Percentiles rank a stretch among this genome's conserved stretches.
Evolutionary conservation across 2,888 invertebrate genomes (phyloP).

Genomic region (Erebia ligea): DNA sequence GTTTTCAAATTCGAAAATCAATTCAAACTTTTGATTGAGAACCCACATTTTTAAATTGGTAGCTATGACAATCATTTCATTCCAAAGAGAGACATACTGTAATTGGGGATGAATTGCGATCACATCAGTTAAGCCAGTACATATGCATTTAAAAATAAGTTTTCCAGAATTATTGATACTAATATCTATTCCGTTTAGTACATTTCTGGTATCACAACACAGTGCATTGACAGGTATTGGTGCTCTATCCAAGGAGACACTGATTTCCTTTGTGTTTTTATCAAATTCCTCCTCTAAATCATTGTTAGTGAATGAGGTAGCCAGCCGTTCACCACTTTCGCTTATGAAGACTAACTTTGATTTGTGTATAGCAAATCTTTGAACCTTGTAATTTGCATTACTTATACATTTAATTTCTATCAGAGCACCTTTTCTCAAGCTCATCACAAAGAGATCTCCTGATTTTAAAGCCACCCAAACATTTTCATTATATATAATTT

Average conservation of each 20-base stretch:
- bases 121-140: conserved; percentile 57
- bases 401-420: conserved; percentile 50
- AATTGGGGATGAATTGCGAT: conserved; percentile 47
- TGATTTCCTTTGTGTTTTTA: conserved; percentile 48
- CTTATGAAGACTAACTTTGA: conserved; percentile 57
- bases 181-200: conserved; percentile 53
- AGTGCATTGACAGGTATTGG: conserved; percentile 33
- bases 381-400: conserved; percentile 58
- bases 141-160: conserved; percentile 54
- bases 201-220: conserved; percentile 18
- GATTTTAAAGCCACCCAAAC: conserved; percentile 65
- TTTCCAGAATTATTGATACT: conserved; percentile 51
- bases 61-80: conserved; percentile 53
- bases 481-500: conserved; percentile 53
- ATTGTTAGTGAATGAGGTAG: conserved; percentile 47
- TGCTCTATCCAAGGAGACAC: conserved; percentile 54
- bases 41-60: conserved; percentile 62
- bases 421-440: conserved; percentile 51
- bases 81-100: conserved; percentile 58
- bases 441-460: conserved; percentile 57
- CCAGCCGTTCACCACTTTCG: conserved; percentile 64
- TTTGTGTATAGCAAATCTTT: conserved; percentile 48
- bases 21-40: conserved; percentile 54
- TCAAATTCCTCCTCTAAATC: conserved; percentile 52
- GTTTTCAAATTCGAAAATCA: conserved; percentile 57